Conservation (phyloP, 2,113 vertebrate genomes). For the Apteryx owenii region DNA sequence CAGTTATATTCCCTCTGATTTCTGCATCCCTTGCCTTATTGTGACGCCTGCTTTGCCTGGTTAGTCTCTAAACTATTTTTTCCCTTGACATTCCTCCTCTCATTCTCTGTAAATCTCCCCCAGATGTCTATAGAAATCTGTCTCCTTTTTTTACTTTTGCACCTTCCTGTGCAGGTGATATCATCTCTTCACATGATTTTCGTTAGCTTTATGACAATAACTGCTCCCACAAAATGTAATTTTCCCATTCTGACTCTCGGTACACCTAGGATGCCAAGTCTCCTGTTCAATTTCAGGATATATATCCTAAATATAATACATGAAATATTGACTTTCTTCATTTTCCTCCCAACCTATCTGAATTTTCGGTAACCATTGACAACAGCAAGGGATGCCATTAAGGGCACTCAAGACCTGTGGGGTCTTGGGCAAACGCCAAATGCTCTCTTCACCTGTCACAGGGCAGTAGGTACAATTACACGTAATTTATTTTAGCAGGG, state of each 20-base stretch:
- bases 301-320: background rate
- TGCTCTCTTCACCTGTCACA: accelerated
- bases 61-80: background rate
- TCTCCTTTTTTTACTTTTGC: background rate
- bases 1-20: background rate
- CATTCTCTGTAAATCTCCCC: background rate
- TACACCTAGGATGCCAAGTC: background rate
- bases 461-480: background rate
- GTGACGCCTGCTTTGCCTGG: background rate
- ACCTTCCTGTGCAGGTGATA: background rate
- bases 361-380: background rate
- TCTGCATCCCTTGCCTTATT: background rate
- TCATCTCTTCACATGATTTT: background rate
- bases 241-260: background rate
- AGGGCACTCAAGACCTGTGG: background rate
- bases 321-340: background rate
- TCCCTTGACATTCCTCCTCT: background rate
- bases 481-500: accelerated
- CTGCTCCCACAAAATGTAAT: background rate
- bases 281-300: background rate
- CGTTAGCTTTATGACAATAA: background rate
- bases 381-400: background rate
- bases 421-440: background rate
- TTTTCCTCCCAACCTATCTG: background rate
- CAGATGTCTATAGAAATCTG: background rate